phyloP scores from a whole-genome alignment of 2,888 invertebrate genomes.

The Ornithoptera priamus region DNA sequence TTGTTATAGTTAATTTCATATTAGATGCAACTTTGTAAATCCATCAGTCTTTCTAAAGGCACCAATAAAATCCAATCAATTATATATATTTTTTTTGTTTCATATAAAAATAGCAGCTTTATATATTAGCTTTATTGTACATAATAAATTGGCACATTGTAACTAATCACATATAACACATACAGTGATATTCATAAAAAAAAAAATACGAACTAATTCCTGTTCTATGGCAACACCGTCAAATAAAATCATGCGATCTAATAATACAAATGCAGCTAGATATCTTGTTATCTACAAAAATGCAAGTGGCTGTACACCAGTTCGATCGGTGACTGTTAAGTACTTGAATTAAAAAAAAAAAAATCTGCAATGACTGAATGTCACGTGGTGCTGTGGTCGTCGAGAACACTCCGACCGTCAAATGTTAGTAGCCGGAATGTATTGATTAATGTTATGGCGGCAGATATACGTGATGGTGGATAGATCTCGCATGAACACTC shows the following conservation, averaged over 20 bases:
- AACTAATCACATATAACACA: conserved; percentile 25
- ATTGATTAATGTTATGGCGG: too few species aligned
- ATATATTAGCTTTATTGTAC: conserved; percentile 21
- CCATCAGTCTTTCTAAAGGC: conserved; percentile 66
- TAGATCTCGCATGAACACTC: too few species aligned
- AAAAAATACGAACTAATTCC: conserved; percentile 1
- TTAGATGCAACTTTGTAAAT: conserved; percentile 29
- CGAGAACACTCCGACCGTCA: too few species aligned
- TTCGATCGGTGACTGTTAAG: conserved; percentile 13
- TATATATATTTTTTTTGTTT: conserved; percentile 34
- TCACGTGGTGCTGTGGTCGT: too few species aligned
- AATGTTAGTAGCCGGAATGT: too few species aligned
- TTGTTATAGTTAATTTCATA: conserved; percentile 26
- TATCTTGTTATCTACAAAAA: conserved; percentile 12
- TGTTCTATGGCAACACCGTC: conserved; percentile 21
- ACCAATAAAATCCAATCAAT: conserved; percentile 52
- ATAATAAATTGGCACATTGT: conserved; percentile 24
- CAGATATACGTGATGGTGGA: too few species aligned
- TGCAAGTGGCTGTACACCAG: conserved; percentile 21
- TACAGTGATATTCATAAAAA: conserved; percentile 12
- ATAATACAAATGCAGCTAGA: not conserved
- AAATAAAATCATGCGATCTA: not conserved
- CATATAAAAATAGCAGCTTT: conserved; percentile 35
- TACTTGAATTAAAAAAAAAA: conserved; percentile 10
- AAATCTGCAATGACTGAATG: too few species aligned